Conservation (phyloP, 2,113 vertebrate genomes). For the Sapayoa aenigma region DNA sequence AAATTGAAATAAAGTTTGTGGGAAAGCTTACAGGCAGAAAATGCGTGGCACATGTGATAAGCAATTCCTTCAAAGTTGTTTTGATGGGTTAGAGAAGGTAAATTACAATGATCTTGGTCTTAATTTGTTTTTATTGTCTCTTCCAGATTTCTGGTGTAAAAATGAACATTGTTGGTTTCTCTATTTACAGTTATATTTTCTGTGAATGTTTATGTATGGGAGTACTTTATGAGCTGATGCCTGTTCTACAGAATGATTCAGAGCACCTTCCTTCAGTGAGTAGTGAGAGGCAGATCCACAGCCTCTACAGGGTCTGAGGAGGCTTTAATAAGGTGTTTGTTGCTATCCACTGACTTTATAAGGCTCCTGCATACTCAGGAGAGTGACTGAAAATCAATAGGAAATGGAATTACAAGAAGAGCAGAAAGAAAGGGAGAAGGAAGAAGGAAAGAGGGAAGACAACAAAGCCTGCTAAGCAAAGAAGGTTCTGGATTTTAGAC, state of each 20-base stretch:
- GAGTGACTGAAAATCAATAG: background rate
- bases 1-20: background rate
- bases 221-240: background rate
- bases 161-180: background rate
- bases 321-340: background rate
- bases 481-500: background rate
- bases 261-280: background rate
- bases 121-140: background rate
- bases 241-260: background rate
- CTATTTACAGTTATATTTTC: background rate
- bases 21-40: background rate
- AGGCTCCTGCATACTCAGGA: background rate
- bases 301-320: background rate
- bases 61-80: background rate
- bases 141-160: background rate
- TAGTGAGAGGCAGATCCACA: background rate
- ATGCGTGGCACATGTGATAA: background rate
- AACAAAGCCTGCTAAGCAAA: background rate
- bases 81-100: background rate
- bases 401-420: background rate
- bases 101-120: background rate
- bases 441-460: background rate
- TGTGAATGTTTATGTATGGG: background rate
- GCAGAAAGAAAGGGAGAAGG: background rate
- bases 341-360: background rate